Evolutionary conservation across 1,140 invertebrate species (phyloP).

Genomic region (Lepidurus apus): DNA sequence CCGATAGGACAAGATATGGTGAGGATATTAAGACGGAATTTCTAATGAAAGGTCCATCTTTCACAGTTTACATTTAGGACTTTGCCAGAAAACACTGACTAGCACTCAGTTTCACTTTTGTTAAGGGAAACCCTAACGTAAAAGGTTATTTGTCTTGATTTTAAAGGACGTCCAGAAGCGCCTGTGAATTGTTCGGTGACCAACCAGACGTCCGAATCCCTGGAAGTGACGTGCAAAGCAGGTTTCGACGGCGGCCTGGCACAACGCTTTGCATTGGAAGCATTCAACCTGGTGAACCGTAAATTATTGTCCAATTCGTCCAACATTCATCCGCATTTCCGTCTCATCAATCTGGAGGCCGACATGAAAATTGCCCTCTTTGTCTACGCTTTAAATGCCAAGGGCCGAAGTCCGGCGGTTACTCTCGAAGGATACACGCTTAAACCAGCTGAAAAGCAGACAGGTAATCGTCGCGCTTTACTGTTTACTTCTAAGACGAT

Average conservation of each 20-base stretch:
- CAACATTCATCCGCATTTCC: slow-evolving; percentile 56
- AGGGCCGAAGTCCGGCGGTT: slow-evolving; percentile 62
- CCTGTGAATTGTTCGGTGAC: slow-evolving; percentile 71
- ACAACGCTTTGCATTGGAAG: slow-evolving; percentile 64
- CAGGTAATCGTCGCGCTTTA: slow-evolving; percentile 54
- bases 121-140: neutral
- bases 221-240: slow-evolving; percentile 68
- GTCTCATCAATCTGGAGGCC: slow-evolving; percentile 60
- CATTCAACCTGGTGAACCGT: slow-evolving; percentile 61
- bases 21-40: too few species aligned
- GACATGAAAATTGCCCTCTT: slow-evolving; percentile 62
- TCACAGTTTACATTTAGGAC: too few species aligned
- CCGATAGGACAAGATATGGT: too few species aligned
- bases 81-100: too few species aligned
- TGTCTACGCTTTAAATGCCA: slow-evolving; percentile 75
- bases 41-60: too few species aligned
- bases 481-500: neutral
- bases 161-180: slow-evolving; percentile 62
- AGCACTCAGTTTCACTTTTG: neutral
- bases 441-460: slow-evolving; percentile 71
- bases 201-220: slow-evolving; percentile 71
- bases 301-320: slow-evolving; percentile 63
- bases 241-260: slow-evolving; percentile 73
- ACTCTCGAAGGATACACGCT: slow-evolving; percentile 60
- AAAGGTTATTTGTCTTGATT: slow-evolving; percentile 28